phyloP scores from a whole-genome alignment of 2,797 vertebrate species.

The Chelidonichthys spinosus region DNA sequence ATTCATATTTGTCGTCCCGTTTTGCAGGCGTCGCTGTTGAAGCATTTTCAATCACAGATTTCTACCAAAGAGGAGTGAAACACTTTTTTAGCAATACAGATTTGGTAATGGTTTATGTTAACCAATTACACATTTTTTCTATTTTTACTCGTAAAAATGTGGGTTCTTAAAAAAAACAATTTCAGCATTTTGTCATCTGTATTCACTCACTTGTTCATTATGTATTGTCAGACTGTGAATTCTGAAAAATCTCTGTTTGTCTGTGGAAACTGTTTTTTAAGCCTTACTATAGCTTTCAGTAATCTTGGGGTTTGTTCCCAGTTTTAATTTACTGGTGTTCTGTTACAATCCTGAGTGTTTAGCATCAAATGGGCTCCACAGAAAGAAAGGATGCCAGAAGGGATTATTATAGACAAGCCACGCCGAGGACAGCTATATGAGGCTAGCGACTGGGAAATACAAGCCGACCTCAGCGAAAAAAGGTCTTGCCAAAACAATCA shows the following conservation, averaged over 20 bases:
- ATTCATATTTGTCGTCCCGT: no score
- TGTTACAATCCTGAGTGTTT: neutral
- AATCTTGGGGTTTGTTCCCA: neutral
- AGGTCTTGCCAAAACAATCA: conserved; percentile 23
- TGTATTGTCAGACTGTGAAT: neutral
- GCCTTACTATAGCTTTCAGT: neutral
- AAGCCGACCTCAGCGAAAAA: conserved; percentile 2
- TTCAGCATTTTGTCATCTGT: neutral
- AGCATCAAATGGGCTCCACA: neutral
- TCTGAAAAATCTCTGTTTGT: neutral
- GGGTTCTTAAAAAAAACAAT: neutral
- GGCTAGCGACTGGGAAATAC: conserved; percentile 2
- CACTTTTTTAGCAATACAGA: no score
- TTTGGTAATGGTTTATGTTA: no score
- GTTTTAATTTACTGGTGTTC: neutral
- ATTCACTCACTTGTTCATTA: neutral
- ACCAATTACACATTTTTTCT: no score
- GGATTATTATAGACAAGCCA: conserved; percentile 22
- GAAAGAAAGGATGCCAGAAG: conserved; percentile 4
- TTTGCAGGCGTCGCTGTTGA: no score
- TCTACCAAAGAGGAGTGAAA: no score
- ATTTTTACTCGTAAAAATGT: neutral
- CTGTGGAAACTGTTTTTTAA: neutral
- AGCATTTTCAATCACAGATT: no score
- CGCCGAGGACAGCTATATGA: conserved; percentile 1